These are phyloP conservation scores for Pangasius sanitwongsei DNA, from an alignment of 2,797 vertebrate genomes.

Conservation along the genomic window DNA sequence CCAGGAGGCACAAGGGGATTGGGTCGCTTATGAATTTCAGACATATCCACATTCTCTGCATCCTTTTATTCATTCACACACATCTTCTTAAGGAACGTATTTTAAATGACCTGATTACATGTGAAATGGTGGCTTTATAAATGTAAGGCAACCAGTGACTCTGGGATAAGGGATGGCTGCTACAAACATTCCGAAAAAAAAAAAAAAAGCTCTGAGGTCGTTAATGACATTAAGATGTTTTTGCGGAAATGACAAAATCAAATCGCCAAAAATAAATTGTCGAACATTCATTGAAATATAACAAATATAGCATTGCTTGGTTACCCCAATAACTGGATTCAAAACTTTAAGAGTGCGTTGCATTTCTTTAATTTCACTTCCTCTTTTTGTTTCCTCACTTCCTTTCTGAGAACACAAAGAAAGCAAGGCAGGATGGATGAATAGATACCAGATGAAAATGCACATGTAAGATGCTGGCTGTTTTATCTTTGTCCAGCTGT, in stretches of 20 bases:
- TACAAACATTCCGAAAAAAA: background rate
- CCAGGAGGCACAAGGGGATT: constrained; percentile 34
- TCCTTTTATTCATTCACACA: background rate
- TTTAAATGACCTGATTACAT: background rate
- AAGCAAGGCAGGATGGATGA: background rate
- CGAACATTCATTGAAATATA: background rate
- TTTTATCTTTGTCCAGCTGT: background rate
- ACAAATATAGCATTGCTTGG: background rate
- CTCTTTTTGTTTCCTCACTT: background rate
- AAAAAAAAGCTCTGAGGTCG: too few relatives aligned
- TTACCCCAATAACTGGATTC: background rate
- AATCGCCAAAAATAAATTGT: background rate
- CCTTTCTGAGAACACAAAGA: background rate
- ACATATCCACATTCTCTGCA: constrained; percentile 11
- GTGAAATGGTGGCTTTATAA: background rate
- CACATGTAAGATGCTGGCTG: background rate
- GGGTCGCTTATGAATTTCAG: constrained; percentile 39
- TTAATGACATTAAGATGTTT: background rate
- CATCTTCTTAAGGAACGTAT: background rate
- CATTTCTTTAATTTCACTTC: constrained; percentile 5
- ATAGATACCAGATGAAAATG: background rate
- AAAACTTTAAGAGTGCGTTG: background rate
- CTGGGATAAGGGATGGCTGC: too few relatives aligned
- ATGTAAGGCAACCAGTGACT: background rate
- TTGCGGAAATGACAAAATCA: background rate